Evolutionary conservation across 92 coral and sea anemone species (phyloP).

Genomic region (Bergia puertoricense): DNA sequence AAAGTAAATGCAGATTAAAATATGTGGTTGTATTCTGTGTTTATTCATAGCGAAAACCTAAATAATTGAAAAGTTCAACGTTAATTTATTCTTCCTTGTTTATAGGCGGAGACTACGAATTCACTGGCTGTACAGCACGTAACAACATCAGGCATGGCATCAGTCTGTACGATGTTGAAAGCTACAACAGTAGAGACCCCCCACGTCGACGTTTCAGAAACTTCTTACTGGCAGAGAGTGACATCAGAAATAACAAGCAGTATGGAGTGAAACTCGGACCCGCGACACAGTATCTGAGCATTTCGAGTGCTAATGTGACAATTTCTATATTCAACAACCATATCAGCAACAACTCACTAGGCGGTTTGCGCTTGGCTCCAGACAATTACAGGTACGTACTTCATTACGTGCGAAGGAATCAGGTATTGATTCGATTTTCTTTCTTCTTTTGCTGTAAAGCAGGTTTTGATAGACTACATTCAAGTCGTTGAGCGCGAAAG

Average conservation of each 20-base stretch:
- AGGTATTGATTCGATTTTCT: not conserved
- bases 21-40: too few relatives aligned
- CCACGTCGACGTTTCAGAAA: conserved; percentile 34
- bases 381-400: conserved; percentile 13
- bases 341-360: conserved; percentile 46
- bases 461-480: too few relatives aligned
- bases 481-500: too few relatives aligned
- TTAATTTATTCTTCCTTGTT: not conserved
- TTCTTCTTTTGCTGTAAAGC: not conserved
- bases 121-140: not conserved
- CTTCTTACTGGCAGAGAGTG: conserved; percentile 17
- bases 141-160: not conserved
- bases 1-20: too few relatives aligned
- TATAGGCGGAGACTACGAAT: not conserved
- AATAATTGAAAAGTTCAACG: too few relatives aligned
- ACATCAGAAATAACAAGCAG: conserved; percentile 42
- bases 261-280: conserved; percentile 50
- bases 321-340: conserved; percentile 35
- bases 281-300: conserved; percentile 21
- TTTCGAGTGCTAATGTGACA: conserved; percentile 48
- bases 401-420: too few relatives aligned
- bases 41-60: too few relatives aligned
- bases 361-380: conserved; percentile 59
- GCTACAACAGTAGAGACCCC: conserved; percentile 12
- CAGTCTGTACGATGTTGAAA: conserved; percentile 21